Conservation (phyloP, 2,113 vertebrate species). For the Erythrocercus mccallii region DNA sequence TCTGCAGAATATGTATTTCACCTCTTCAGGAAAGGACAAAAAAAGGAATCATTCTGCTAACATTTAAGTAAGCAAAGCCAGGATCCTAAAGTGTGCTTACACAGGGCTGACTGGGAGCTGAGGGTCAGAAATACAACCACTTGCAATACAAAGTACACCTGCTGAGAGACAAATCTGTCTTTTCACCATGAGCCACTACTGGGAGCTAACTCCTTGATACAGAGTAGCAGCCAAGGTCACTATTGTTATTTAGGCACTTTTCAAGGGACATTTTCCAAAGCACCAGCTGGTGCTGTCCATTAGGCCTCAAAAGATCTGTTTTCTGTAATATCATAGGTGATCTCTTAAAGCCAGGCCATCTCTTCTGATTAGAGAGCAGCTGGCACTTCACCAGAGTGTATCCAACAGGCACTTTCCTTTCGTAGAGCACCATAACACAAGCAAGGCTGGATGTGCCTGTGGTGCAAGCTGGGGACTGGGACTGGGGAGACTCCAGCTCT, state of each 20-base stretch:
- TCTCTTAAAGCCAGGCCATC: not conserved
- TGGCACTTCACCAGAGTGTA: not conserved
- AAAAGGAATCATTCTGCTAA: not conserved
- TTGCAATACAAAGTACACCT: not conserved
- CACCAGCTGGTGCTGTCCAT: not conserved
- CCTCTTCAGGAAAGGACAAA: not conserved
- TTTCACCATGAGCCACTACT: not conserved
- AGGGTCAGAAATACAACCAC: not conserved
- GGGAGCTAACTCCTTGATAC: not conserved
- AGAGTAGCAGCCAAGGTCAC: not conserved
- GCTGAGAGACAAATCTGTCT: not conserved
- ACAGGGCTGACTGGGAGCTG: not conserved
- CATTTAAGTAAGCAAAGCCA: not conserved
- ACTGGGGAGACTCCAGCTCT: not conserved
- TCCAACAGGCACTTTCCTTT: not conserved
- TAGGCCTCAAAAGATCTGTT: not conserved
- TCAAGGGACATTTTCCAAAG: not conserved
- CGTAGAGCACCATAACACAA: not conserved
- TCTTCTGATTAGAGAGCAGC: not conserved
- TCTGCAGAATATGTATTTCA: not conserved
- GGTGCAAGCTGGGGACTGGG: not conserved
- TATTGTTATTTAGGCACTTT: not conserved
- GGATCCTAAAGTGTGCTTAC: not conserved
- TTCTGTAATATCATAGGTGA: not conserved
- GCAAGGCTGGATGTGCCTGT: not conserved